Evolutionary conservation across 2,113 vertebrate genomes (phyloP).

Genomic region (Channa argus): DNA sequence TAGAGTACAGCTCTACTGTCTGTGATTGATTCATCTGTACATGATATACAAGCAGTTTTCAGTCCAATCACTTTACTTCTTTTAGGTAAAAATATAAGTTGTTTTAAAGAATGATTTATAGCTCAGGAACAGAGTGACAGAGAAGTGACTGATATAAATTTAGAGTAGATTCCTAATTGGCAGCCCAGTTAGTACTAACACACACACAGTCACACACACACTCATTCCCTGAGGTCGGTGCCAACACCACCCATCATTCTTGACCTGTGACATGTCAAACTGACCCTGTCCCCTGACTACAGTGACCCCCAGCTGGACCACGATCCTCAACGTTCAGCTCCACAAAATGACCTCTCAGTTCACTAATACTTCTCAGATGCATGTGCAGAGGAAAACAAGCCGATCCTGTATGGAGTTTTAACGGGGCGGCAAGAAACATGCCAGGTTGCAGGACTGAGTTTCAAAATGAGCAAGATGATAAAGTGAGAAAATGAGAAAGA

Average conservation of each 20-base stretch:
- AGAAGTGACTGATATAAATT: constrained; percentile 40
- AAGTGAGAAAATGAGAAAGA: constrained; percentile 28
- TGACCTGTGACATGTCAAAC: constrained; percentile 63
- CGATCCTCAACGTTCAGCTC: constrained; percentile 42
- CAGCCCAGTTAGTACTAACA: constrained; percentile 20
- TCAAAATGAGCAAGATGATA: constrained; percentile 5
- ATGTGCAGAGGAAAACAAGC: constrained; percentile 39
- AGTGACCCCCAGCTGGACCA: constrained; percentile 65
- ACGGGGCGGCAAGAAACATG: neutral
- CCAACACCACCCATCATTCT: constrained; percentile 57
- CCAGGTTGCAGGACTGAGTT: neutral
- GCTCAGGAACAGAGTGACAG: constrained; percentile 23
- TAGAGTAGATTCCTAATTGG: constrained; percentile 15
- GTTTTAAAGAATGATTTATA: too few species aligned
- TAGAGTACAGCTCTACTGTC: too few species aligned
- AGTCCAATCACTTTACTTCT: too few species aligned
- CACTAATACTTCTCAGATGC: constrained; percentile 37
- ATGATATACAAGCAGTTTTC: too few species aligned
- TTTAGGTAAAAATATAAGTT: too few species aligned
- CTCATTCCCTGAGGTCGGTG: constrained; percentile 68
- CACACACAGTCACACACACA: constrained; percentile 25
- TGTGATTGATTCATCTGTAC: too few species aligned
- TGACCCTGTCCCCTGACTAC: constrained; percentile 63
- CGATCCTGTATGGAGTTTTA: neutral
- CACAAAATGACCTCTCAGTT: constrained; percentile 45